A percentile compares a stretch with the other conserved stretches of the same genome.
Conservation (phyloP, 2,888 invertebrate species). For the Hirtodrosophila cameraria region DNA sequence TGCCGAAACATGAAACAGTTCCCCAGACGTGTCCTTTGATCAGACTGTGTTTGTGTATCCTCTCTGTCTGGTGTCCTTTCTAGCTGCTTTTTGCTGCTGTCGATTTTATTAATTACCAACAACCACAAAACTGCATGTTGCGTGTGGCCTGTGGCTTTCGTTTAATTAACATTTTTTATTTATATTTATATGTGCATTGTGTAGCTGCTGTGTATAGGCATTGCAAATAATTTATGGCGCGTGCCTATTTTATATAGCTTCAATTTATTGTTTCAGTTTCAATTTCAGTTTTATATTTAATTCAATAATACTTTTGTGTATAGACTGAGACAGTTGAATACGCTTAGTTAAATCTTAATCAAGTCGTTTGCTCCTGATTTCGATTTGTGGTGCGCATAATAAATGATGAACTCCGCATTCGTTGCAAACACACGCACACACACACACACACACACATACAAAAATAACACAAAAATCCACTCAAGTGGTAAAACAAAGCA, state of each 20-base stretch:
- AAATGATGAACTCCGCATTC: slow-evolving; percentile 60
- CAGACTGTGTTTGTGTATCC: too few relatives aligned
- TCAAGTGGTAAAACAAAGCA: slow-evolving; percentile 75
- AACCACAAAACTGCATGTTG: slow-evolving; percentile 67
- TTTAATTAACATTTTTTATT: slow-evolving; percentile 69
- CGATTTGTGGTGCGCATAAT: slow-evolving; percentile 76
- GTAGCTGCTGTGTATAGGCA: slow-evolving; percentile 40
- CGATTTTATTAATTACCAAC: slow-evolving; percentile 69
- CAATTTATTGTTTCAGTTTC: slow-evolving; percentile 34
- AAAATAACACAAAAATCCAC: slow-evolving; percentile 78
- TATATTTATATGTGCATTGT: slow-evolving; percentile 1
- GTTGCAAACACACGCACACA: slow-evolving; percentile 5
- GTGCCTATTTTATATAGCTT: slow-evolving; percentile 21
- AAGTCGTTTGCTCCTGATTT: slow-evolving; percentile 74
- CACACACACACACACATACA: slow-evolving; percentile 19
- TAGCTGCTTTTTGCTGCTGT: slow-evolving; percentile 24
- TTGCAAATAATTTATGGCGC: slow-evolving; percentile 65
- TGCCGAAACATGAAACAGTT: slow-evolving; percentile 38
- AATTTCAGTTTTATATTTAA: slow-evolving; percentile 51
- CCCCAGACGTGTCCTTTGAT: slow-evolving; percentile 58
- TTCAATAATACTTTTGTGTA: slow-evolving; percentile 36
- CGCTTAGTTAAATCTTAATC: slow-evolving; percentile 79
- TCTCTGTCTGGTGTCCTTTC: slow-evolving; percentile 5
- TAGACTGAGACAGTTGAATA: slow-evolving; percentile 25
- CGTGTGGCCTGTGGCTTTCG: slow-evolving; percentile 59